Conservation (phyloP, 2,113 vertebrate genomes). For the Ailurus styani region DNA sequence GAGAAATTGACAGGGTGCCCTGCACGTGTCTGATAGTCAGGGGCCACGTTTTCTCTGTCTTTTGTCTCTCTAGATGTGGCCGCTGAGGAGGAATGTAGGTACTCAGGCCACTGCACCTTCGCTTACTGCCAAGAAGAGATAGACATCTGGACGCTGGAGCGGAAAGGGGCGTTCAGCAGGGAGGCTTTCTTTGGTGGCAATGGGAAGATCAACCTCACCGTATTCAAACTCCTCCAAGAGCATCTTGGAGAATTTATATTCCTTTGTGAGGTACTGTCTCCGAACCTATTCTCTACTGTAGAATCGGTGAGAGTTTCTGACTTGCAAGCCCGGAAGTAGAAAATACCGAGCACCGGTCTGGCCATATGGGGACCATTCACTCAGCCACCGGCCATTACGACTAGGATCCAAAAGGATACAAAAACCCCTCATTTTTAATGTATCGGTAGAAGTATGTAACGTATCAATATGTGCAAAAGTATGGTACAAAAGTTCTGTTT, state of each 20-base stretch:
- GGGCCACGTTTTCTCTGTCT: neutral
- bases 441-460: neutral
- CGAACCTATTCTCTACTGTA: neutral
- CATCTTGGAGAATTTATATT: conserved; percentile 97
- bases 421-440: neutral
- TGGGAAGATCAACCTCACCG: conserved; percentile 87
- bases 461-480: neutral
- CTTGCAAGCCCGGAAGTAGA: neutral
- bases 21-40: neutral
- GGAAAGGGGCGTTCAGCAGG: conserved; percentile 94
- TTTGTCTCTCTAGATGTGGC: conserved; percentile 86
- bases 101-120: conserved; percentile 95
- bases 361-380: neutral
- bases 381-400: neutral
- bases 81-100: conserved; percentile 92
- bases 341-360: neutral
- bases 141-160: conserved; percentile 95
- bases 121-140: conserved; percentile 99
- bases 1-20: neutral
- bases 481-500: conserved; percentile 4
- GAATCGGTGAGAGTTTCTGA: neutral
- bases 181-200: conserved; percentile 91
- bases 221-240: conserved; percentile 93
- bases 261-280: conserved; percentile 90
- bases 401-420: neutral